These are phyloP conservation scores for honey bee (Apis mellifera) DNA, from an alignment of 1,140 invertebrate species.

Conservation along the genomic window DNA sequence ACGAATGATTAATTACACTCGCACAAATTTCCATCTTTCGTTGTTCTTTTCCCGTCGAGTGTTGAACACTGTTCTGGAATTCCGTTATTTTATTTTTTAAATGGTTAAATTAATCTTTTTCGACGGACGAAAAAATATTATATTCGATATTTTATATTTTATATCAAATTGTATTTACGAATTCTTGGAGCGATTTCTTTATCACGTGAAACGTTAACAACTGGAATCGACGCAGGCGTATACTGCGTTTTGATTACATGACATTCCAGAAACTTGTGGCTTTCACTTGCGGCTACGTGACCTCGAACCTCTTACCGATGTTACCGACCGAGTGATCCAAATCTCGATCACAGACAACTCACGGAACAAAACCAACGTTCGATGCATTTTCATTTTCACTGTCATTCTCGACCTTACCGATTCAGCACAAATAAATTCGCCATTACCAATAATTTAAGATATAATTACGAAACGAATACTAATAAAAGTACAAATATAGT, in stretches of 20 bases:
- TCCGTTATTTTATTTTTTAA: too few relatives aligned
- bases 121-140: too few relatives aligned
- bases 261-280: conserved; percentile 56
- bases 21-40: background rate
- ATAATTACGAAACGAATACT: too few relatives aligned
- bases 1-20: background rate
- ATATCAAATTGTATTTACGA: background rate
- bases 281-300: conserved; percentile 57
- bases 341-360: conserved; percentile 16
- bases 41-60: too few relatives aligned
- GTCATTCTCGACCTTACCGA: too few relatives aligned
- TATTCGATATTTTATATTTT: background rate
- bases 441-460: too few relatives aligned
- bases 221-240: conserved; percentile 19
- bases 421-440: too few relatives aligned
- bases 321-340: conserved; percentile 50
- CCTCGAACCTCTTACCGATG: conserved; percentile 48
- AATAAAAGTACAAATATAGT: too few relatives aligned
- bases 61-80: too few relatives aligned
- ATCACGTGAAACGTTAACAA: background rate
- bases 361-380: background rate
- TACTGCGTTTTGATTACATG: conserved; percentile 32
- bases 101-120: too few relatives aligned
- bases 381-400: too few relatives aligned
- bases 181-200: background rate